Evolutionary conservation across 2,113 vertebrate genomes (phyloP).

Genomic region (Nothoprocta pentlandii): DNA sequence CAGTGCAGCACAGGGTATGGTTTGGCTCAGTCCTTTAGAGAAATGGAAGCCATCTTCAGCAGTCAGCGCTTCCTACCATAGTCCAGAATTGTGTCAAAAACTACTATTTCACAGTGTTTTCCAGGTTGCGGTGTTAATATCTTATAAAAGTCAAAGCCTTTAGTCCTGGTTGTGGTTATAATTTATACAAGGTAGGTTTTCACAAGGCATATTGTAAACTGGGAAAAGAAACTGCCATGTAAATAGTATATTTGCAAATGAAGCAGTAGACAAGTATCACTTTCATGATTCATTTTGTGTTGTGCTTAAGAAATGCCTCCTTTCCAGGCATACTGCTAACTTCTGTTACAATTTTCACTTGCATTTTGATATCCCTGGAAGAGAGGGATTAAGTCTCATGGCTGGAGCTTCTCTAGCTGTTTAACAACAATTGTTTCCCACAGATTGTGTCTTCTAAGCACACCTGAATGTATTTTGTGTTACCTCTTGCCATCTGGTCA

Average conservation of each 20-base stretch:
- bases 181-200: neutral
- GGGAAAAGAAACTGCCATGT: neutral
- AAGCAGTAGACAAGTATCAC: neutral
- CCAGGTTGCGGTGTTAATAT: neutral
- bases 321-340: too few species aligned
- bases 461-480: too few species aligned
- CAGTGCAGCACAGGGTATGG: neutral
- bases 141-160: neutral
- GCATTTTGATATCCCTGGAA: too few species aligned
- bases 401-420: too few species aligned
- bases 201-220: fast-evolving
- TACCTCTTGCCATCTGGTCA: too few species aligned
- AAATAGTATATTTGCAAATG: neutral
- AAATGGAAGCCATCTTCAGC: neutral
- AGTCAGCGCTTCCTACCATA: neutral
- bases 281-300: too few species aligned
- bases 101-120: neutral
- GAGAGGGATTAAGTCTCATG: too few species aligned
- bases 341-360: too few species aligned
- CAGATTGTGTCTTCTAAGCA: too few species aligned
- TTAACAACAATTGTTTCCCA: too few species aligned
- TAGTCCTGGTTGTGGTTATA: neutral
- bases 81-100: neutral
- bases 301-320: too few species aligned
- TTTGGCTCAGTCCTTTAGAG: neutral